Evolutionary conservation across 1,140 invertebrate genomes (phyloP).

Genomic region (Caenorhabditis latens): DNA sequence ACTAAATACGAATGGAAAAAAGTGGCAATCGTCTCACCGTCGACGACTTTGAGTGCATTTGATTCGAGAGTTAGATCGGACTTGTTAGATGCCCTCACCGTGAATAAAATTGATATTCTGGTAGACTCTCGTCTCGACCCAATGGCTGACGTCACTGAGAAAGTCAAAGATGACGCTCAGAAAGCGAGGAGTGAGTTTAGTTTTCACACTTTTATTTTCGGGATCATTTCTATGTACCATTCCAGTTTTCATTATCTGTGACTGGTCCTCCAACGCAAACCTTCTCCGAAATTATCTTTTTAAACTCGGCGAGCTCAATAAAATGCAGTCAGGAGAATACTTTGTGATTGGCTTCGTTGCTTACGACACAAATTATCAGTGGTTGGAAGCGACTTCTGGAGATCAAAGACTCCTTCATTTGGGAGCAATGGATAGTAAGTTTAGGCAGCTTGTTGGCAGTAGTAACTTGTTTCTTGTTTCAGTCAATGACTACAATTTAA

Average conservation of each 20-base stretch:
- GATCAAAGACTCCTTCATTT: conserved; percentile 9
- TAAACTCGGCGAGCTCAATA: conserved; percentile 6
- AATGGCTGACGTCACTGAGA: conserved; percentile 1
- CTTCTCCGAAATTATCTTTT: conserved; percentile 26
- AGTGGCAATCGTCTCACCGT: conserved; percentile 40
- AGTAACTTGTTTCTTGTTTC: not conserved
- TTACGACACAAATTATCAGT: conserved; percentile 21
- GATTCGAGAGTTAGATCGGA: conserved; percentile 31
- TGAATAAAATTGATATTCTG: not conserved
- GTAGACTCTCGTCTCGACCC: conserved; percentile 31
- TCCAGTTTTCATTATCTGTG: conserved; percentile 52
- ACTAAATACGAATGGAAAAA: conserved; percentile 15
- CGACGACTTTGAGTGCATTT: not conserved
- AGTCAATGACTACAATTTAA: conserved; percentile 34
- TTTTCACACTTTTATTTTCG: too few species aligned
- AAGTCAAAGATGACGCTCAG: conserved; percentile 40
- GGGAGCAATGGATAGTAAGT: conserved; percentile 27
- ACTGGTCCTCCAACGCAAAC: conserved; percentile 25
- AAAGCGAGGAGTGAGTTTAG: conserved; percentile 40
- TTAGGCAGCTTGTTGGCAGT: not conserved
- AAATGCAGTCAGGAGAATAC: conserved; percentile 48
- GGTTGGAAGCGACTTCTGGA: not conserved
- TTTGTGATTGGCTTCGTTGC: conserved; percentile 15
- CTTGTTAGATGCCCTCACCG: conserved; percentile 38
- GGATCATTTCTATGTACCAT: too few species aligned